Evolutionary conservation across 2,888 invertebrate genomes (phyloP), one percentile per base, ranked within the genome.

Genomic region (Noctua janthe): DNA sequence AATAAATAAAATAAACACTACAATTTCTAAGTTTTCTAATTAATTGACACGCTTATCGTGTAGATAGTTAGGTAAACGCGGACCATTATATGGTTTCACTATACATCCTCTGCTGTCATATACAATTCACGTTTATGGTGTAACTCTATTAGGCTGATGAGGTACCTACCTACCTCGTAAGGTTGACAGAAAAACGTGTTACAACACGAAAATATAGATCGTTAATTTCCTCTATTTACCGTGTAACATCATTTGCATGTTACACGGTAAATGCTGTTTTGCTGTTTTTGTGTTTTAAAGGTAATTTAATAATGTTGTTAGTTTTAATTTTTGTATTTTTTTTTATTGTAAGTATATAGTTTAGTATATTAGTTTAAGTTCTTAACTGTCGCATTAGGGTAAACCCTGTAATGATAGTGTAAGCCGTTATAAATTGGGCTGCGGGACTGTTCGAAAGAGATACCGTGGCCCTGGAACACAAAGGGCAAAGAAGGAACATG

Each of bases 51-150:
- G 43, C 64, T 43, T 51, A 29, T 10, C 17, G 15, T 23, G 29
- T 59, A 43, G 4, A 47, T 47, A 47, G 4, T 29, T 51, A 56
- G 4, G 23, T 51, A 35, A 17, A 29, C 66, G n/a, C 35, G 11
- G 29, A 35, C 51, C 23, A 47, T 79, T 69, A 69, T 80, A 73
- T 73, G 80, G 79, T 73, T 80, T 80, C 78, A 67, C n/a, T 71
- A 23, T 59, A 78, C 15, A 69, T n/a, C 2, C 64, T 66, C 39
- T 74, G 43, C 59, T 51, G 43, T 15, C 8, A 7, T 71, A 56
- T 43, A 54, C 15, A 43, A 20, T 75, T 13, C 71, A 75, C 43
- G 54, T 29, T 43, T 54, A 54, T 54, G 43, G 20, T 54, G 71
- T 54, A 54, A 71, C 6, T 71, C 54, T 54, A 71, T 71, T 75